These are phyloP conservation scores for Antedon mediterranea DNA, from an alignment of 53 echinoderm and acorn worm species.

Conservation along the genomic window DNA sequence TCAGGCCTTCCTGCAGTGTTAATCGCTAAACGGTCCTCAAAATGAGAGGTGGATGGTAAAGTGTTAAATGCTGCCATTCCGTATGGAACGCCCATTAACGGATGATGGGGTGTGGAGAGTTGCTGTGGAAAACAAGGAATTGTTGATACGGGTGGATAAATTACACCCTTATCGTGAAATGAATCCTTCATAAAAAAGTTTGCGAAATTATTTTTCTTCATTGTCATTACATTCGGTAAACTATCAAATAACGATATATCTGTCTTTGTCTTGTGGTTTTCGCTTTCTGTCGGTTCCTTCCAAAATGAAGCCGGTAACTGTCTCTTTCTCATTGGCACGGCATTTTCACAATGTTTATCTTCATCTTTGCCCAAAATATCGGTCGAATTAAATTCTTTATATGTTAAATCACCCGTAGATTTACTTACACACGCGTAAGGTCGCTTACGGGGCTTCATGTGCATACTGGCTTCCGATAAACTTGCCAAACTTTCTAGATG, in stretches of 20 bases:
- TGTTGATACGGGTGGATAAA: slow-evolving; percentile 16
- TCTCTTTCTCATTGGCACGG: slow-evolving; percentile 76
- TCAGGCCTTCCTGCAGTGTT: slow-evolving; percentile 7
- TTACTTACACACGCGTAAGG: neutral
- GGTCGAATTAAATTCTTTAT: neutral
- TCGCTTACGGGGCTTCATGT: neutral
- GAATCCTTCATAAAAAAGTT: slow-evolving; percentile 1
- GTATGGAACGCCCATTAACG: neutral
- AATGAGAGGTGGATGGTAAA: neutral
- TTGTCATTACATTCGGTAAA: neutral
- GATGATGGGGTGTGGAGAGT: slow-evolving; percentile 6
- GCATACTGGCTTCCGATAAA: neutral
- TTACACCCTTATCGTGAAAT: slow-evolving; percentile 25
- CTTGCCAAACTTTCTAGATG: neutral
- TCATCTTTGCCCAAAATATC: neutral
- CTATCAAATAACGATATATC: neutral
- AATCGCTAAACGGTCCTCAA: slow-evolving; percentile 13
- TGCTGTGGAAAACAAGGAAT: slow-evolving; percentile 3
- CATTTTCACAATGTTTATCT: slow-evolving; percentile 17
- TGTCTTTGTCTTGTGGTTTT: slow-evolving; percentile 31
- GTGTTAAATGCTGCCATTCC: neutral
- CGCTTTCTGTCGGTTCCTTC: slow-evolving; percentile 84
- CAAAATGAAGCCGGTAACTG: slow-evolving; percentile 92
- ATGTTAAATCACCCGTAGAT: neutral
- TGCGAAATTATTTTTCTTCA: neutral